Conservation (phyloP, 2,113 vertebrate species). For the Salvator merianae region DNA sequence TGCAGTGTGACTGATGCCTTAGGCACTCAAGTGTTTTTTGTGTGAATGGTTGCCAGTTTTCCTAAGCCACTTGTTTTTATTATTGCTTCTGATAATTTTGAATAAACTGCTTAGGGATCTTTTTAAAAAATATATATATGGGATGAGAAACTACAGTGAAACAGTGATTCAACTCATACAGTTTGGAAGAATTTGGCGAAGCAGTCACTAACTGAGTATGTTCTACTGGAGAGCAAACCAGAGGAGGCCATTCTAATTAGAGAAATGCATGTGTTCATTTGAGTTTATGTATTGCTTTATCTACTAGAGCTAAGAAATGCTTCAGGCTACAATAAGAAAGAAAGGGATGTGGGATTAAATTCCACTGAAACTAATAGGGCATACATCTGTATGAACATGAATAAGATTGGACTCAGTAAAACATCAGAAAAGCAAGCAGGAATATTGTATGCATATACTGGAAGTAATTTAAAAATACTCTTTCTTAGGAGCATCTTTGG, state of each 20-base stretch:
- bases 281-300: background rate
- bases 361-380: background rate
- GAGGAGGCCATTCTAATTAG: background rate
- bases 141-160: too few species aligned
- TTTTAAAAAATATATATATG: too few species aligned
- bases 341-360: background rate
- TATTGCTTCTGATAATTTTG: too few species aligned
- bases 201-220: background rate
- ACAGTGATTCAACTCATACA: too few species aligned
- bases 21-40: too few species aligned
- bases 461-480: background rate
- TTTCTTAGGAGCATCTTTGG: background rate
- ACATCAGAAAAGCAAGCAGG: background rate
- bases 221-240: background rate
- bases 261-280: background rate
- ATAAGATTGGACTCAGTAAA: background rate
- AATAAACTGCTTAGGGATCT: too few species aligned
- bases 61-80: too few species aligned
- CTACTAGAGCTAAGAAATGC: background rate
- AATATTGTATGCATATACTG: background rate
- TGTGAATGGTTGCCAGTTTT: too few species aligned
- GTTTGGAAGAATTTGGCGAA: too few species aligned
- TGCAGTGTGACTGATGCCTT: too few species aligned
- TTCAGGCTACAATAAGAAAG: background rate
- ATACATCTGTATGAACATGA: background rate